Evolutionary conservation across 2,888 invertebrate species (phyloP).

Genomic region (Agrochola macilenta): DNA sequence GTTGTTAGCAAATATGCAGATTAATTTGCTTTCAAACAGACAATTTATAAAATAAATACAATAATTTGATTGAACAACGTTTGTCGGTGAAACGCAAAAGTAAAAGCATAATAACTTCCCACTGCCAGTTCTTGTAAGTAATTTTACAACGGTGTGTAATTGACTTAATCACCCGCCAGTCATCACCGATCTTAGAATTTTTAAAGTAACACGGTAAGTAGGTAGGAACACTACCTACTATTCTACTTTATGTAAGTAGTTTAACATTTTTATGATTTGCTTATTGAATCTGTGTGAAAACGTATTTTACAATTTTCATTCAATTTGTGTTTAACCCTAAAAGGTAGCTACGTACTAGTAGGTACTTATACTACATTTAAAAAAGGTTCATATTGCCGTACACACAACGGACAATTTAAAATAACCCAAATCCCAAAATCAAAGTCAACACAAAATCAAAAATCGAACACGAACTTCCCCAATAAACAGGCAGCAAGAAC

Average conservation of each 20-base stretch:
- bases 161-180: conserved; percentile 35
- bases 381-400: background rate
- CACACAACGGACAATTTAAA: background rate
- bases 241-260: background rate
- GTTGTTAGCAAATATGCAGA: no score
- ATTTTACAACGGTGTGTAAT: conserved; percentile 57
- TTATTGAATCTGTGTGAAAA: background rate
- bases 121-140: conserved; percentile 44
- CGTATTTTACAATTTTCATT: background rate
- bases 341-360: no score
- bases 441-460: conserved; percentile 14
- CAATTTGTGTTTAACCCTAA: no score
- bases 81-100: conserved; percentile 57
- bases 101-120: conserved; percentile 55
- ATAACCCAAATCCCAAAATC: conserved; percentile 3
- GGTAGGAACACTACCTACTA: background rate
- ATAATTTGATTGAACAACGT: conserved; percentile 5
- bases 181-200: conserved; percentile 33
- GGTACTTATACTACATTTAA: no score
- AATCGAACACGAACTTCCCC: conserved; percentile 21
- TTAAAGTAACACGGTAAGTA: conserved; percentile 6
- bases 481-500: conserved; percentile 40
- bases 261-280: background rate
- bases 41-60: background rate
- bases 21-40: no score